Evolutionary conservation across 2,113 vertebrate species (phyloP).

Genomic region (Struthio camelus): DNA sequence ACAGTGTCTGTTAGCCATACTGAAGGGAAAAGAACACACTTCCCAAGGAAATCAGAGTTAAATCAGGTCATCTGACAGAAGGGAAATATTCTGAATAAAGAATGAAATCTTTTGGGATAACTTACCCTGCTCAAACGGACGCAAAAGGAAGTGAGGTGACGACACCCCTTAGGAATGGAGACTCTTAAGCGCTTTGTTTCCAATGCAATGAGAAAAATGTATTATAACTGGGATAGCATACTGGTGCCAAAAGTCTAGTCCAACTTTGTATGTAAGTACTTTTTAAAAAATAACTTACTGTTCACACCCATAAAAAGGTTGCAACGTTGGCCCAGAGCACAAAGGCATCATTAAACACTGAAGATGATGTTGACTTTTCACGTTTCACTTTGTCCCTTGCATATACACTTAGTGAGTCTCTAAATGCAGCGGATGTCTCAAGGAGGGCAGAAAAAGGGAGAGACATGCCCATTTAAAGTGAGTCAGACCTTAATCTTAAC

Average conservation of each 20-base stretch:
- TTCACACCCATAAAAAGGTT: neutral
- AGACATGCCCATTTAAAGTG: neutral
- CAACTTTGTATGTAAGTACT: neutral
- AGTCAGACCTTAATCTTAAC: neutral
- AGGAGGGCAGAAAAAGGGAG: neutral
- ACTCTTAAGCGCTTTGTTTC: neutral
- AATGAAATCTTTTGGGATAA: neutral
- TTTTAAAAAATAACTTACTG: neutral
- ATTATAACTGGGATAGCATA: neutral
- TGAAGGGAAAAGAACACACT: neutral
- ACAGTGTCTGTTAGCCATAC: neutral
- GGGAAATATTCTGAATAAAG: neutral
- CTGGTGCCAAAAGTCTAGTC: neutral
- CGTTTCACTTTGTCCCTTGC: neutral
- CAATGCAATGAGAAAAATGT: neutral
- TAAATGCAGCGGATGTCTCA: neutral
- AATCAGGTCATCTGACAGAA: neutral
- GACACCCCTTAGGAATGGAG: neutral
- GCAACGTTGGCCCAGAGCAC: neutral
- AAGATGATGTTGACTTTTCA: neutral
- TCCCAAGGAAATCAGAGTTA: neutral
- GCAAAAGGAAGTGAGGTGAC: neutral
- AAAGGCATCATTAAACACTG: neutral
- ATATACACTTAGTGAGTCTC: neutral
- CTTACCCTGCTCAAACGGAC: neutral